Conservation (phyloP, 2,113 vertebrate species). For the Cottus gobio region DNA sequence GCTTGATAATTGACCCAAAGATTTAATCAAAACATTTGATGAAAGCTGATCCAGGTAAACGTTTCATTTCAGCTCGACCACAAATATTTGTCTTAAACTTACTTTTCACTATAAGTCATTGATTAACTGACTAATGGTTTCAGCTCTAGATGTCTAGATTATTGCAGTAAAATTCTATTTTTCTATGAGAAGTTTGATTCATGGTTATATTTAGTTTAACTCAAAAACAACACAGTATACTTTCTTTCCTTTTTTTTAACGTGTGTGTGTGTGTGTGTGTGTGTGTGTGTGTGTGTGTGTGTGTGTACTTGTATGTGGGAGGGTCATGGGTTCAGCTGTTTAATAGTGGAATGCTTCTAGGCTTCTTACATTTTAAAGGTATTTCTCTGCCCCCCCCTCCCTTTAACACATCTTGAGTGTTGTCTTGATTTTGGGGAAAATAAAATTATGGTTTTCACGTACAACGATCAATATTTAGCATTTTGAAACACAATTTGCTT, state of each 20-base stretch:
- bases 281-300: too few relatives aligned
- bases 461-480: not conserved
- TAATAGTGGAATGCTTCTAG: not conserved
- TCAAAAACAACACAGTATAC: too few relatives aligned
- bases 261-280: too few relatives aligned
- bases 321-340: not conserved
- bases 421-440: not conserved
- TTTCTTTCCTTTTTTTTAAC: too few relatives aligned
- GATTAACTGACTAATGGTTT: not conserved
- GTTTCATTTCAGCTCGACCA: not conserved
- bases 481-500: slow-evolving; percentile 35
- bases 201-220: too few relatives aligned
- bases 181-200: not conserved
- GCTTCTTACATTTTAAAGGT: not conserved
- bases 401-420: not conserved
- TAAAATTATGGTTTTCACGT: slow-evolving; percentile 7
- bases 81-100: not conserved
- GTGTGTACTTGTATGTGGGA: too few relatives aligned
- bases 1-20: not conserved
- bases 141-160: not conserved
- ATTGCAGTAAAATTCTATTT: not conserved
- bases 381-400: not conserved
- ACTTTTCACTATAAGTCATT: not conserved
- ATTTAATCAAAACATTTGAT: not conserved
- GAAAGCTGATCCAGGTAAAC: not conserved